These are phyloP conservation scores for Numenius arquata DNA, from an alignment of 2,113 vertebrate genomes.

Conservation along the genomic window DNA sequence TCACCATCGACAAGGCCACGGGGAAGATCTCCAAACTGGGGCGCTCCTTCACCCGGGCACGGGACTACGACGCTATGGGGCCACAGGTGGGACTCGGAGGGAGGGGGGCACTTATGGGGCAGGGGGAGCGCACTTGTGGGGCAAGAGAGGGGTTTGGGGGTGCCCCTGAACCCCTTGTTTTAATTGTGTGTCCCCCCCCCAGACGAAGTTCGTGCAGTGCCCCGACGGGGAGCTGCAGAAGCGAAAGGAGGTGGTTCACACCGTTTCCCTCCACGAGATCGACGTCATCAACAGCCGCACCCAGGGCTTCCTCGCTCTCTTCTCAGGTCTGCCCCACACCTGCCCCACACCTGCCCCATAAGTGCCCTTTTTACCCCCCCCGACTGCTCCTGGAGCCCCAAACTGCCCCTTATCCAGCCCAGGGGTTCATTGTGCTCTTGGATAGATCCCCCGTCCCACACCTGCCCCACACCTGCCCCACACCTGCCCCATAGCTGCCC, in stretches of 20 bases:
- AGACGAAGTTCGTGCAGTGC: slow-evolving; percentile 96
- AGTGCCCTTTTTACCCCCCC: not conserved
- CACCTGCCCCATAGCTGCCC: not conserved
- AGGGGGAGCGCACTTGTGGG: no score
- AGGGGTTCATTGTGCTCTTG: slow-evolving; percentile 82
- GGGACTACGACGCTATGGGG: no score
- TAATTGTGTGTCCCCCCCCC: no score
- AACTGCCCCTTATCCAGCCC: not conserved
- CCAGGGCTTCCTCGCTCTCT: slow-evolving; percentile 92
- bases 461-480: no score
- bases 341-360: no score
- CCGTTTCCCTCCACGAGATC: slow-evolving; percentile 91
- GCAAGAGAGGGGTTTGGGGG: not conserved
- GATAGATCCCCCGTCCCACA: not conserved
- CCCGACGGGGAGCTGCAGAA: slow-evolving; percentile 95
- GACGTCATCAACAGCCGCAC: slow-evolving; percentile 96
- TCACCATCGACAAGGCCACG: no score
- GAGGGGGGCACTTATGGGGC: no score
- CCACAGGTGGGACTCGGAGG: no score
- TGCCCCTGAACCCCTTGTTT: not conserved
- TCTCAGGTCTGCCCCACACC: slow-evolving; percentile 75
- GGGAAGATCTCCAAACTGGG: no score
- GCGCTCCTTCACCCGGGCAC: no score
- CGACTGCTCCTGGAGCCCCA: not conserved
- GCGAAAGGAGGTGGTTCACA: slow-evolving; percentile 92